phyloP scores from a whole-genome alignment of 2,113 vertebrate genomes.

The Lepidothrix coronata region DNA sequence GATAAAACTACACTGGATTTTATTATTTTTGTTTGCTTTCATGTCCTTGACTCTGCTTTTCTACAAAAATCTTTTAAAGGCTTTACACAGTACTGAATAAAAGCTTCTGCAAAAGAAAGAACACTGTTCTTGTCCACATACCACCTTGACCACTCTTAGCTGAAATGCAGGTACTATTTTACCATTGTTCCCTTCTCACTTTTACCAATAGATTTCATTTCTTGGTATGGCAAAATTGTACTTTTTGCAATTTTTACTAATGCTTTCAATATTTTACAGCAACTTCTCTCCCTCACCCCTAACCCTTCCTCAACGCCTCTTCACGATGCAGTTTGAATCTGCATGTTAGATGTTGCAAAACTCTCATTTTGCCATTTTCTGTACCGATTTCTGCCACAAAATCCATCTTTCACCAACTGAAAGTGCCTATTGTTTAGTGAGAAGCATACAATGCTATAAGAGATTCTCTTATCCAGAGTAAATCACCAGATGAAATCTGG shows the following conservation, averaged over 20 bases:
- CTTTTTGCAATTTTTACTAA: background rate
- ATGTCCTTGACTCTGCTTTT: background rate
- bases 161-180: background rate
- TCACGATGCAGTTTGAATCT: background rate
- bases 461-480: background rate
- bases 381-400: background rate
- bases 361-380: background rate
- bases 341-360: background rate
- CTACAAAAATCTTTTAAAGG: background rate
- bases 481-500: background rate
- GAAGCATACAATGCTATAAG: background rate
- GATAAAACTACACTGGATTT: background rate
- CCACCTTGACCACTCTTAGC: accelerated
- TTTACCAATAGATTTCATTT: background rate
- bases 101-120: background rate
- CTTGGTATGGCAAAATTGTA: background rate
- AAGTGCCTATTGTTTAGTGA: background rate
- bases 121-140: background rate
- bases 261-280: background rate
- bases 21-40: background rate
- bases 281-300: background rate
- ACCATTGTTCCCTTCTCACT: background rate
- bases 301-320: background rate
- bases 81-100: background rate
- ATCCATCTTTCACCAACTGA: background rate